Percentiles rank a stretch among this genome's conserved stretches.
phyloP scores from a whole-genome alignment of 2,113 vertebrate genomes.

The Amphilophus citrinellus region DNA sequence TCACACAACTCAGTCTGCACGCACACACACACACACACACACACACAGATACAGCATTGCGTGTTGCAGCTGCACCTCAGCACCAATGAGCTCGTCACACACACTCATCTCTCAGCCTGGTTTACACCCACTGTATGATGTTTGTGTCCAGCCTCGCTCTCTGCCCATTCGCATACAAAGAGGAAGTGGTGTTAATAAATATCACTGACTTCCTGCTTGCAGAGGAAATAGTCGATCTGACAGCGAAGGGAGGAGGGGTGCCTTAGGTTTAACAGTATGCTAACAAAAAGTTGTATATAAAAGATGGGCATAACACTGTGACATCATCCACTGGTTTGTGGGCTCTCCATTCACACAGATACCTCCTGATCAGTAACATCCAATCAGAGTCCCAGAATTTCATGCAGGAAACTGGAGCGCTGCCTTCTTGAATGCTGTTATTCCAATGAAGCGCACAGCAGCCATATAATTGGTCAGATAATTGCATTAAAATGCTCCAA shows the following conservation, averaged over 20 bases:
- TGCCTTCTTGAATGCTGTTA: neutral
- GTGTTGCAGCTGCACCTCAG: no score
- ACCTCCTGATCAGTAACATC: neutral
- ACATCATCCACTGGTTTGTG: neutral
- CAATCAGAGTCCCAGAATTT: neutral
- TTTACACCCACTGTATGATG: neutral
- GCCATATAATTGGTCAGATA: neutral
- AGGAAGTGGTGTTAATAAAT: slow-evolving; percentile 50
- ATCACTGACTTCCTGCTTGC: slow-evolving; percentile 48
- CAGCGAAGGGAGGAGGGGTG: neutral
- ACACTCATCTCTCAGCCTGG: neutral
- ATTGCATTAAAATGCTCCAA: neutral
- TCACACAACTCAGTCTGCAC: neutral
- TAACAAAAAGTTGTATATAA: neutral
- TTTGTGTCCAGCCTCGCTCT: neutral
- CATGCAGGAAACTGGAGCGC: neutral
- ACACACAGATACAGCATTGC: no score
- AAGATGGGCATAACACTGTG: neutral
- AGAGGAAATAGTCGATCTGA: slow-evolving; percentile 1
- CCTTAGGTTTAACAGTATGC: neutral
- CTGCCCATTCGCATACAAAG: slow-evolving; percentile 3
- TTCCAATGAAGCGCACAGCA: neutral
- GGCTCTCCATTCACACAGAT: neutral
- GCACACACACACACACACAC: no score
- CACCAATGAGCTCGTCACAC: neutral